Evolutionary conservation across 30 jellyfish, hydroid and myxozoan species (phyloP).

Genomic region (Aurelia coerulea): DNA sequence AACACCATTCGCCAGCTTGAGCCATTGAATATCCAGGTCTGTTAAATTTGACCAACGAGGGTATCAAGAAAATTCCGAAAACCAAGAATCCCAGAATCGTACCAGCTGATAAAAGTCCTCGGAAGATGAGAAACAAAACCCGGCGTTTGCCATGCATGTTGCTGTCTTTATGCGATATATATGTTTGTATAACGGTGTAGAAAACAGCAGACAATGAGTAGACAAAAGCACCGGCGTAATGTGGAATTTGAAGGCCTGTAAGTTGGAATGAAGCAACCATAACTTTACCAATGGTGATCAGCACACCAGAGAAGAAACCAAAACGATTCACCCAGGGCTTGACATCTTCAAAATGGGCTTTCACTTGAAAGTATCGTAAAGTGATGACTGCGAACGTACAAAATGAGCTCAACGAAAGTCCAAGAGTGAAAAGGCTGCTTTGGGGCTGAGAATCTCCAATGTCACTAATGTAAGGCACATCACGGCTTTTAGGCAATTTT

Average conservation of each 20-base stretch:
- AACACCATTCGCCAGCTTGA: conserved; percentile 88
- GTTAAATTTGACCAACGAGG: conserved; percentile 58
- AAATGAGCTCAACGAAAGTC: conserved; percentile 70
- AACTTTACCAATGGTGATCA: conserved; percentile 61
- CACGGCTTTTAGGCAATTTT: conserved; percentile 34
- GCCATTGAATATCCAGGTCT: conserved; percentile 62
- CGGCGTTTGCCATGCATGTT: conserved; percentile 4
- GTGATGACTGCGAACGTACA: conserved; percentile 56
- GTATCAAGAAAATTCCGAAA: conserved; percentile 70
- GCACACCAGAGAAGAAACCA: conserved; percentile 56
- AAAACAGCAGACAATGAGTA: conserved; percentile 64
- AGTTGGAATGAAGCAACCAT: conserved; percentile 84
- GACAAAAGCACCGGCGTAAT: conserved; percentile 79
- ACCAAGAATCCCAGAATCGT: conserved; percentile 46
- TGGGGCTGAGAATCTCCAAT: conserved; percentile 81
- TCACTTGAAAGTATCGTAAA: conserved; percentile 78
- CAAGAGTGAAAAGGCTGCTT: conserved; percentile 76
- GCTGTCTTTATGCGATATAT: conserved; percentile 46
- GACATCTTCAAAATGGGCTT: conserved; percentile 3
- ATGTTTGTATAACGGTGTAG: conserved; percentile 61
- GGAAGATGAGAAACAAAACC: background rate
- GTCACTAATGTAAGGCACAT: conserved; percentile 86
- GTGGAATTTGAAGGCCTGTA: conserved; percentile 58
- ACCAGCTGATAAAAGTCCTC: conserved; percentile 56
- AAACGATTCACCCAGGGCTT: conserved; percentile 26